Evolutionary conservation across 2,888 invertebrate species (phyloP), one percentile per base, ranked within the genome.

Genomic region (Lysandra coridon): DNA sequence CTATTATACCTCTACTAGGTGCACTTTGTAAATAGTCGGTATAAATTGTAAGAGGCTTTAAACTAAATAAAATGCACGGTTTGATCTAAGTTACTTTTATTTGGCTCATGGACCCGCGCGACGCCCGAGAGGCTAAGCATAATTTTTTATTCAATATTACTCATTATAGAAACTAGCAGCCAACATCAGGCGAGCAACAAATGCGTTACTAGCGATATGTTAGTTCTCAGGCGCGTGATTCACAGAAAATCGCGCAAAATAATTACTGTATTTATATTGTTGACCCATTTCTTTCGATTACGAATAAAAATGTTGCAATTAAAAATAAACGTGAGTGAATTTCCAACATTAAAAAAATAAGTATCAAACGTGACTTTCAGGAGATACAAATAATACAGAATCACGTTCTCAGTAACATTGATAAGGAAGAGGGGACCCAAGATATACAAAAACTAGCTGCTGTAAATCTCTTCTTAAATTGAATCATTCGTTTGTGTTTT

Each of bases 231-330:
- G 69, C 14, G 4, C 33, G 69, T 69, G 69, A 37, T 14, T 33
- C 17, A 37, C 33, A 69, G 69, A 69, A 69, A 69, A 33, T 4
- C 69, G 69, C 69, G 33, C 69, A 69, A 69, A 69, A 14, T 69
- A 14, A 33, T 33, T 69, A 14, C 69, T 69, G 69, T 69, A 69
- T 69, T 69, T 69, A 69, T 69, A 69, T 69, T 69, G 33, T 33
- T 69, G 33, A 14, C 33, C 33, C 33, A 33, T 33, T 69, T 69
- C 14, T 69, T 33, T 12, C 64, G 64, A 69, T 69, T 30, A 69
- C 64, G 30, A 69, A 69, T 69, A 30, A 30, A 64, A 37, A 37
- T 37, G 33, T 69, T 14, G 69, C 33, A 69, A 37, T 69, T 69
- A 33, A 23, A 33, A 69, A 14, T 33, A 69, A 69, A 69, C 69